Conservation (phyloP, 1,140 invertebrate genomes). For the Aphelenchoides avenae region DNA sequence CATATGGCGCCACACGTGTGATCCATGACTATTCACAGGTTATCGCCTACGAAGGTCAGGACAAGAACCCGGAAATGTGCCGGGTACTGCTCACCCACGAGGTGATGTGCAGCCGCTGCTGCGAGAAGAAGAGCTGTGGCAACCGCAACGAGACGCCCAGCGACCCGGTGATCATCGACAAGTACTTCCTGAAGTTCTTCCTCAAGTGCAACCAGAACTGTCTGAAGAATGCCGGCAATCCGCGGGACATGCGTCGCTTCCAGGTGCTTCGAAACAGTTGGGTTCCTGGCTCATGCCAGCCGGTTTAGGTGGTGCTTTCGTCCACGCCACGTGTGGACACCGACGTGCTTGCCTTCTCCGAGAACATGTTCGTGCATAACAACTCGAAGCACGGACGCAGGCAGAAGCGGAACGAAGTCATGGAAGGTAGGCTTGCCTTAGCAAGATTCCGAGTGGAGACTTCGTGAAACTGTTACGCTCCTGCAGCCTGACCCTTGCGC, state of each 20-base stretch:
- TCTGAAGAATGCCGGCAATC: conserved; percentile 98
- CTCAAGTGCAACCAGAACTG: conserved; percentile 99
- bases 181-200: conserved; percentile 99
- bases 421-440: conserved; percentile 18
- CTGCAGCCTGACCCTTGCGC: background rate
- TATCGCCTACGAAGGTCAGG: conserved; percentile 98
- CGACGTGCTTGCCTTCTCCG: conserved; percentile 85
- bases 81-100: conserved; percentile 96
- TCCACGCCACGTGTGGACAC: conserved; percentile 92
- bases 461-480: background rate
- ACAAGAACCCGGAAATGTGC: conserved; percentile 99
- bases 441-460: conserved; percentile 2
- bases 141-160: conserved; percentile 99
- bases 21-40: conserved; percentile 67
- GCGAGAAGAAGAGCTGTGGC: conserved; percentile 99
- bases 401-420: conserved; percentile 35
- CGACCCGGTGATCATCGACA: conserved; percentile 99
- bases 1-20: conserved; percentile 2
- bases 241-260: conserved; percentile 96
- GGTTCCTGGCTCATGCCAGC: background rate
- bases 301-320: conserved; percentile 88
- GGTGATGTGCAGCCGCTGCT: conserved; percentile 99
- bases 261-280: conserved; percentile 72
- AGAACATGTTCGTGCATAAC: conserved; percentile 99
- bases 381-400: conserved; percentile 97